These are phyloP conservation scores for Cromileptes altivelis DNA, from an alignment of 2,113 vertebrate species.

Conservation along the genomic window DNA sequence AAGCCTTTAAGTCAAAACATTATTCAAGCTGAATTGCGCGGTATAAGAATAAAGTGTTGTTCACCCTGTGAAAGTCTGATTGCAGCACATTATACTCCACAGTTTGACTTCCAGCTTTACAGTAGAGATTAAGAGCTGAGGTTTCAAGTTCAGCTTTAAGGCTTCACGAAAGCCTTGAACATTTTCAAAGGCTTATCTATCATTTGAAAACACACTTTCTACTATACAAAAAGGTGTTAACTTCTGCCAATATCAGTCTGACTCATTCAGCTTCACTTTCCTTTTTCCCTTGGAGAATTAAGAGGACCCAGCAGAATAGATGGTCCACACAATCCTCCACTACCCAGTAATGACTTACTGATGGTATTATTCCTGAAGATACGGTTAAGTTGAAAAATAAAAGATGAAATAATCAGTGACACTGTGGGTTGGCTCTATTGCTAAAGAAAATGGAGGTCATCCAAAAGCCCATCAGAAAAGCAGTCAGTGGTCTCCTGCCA, in stretches of 20 bases:
- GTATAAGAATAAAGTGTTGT: conserved; percentile 20
- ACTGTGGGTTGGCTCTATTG: neutral
- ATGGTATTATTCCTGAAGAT: conserved; percentile 24
- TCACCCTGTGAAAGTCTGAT: conserved; percentile 23
- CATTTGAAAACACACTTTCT: conserved; percentile 49
- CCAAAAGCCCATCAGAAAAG: conserved; percentile 16
- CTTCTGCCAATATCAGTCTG: conserved; percentile 46
- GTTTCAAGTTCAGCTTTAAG: conserved; percentile 49
- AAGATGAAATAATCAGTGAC: neutral
- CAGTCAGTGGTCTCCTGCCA: conserved; percentile 24
- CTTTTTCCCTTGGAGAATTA: conserved; percentile 39
- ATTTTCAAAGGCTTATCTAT: conserved; percentile 65
- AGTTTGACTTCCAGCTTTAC: conserved; percentile 15
- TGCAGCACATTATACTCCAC: conserved; percentile 22
- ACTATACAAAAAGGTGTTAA: conserved; percentile 43
- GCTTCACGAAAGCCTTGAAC: conserved; percentile 44
- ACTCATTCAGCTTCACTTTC: conserved; percentile 38
- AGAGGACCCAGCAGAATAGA: conserved; percentile 4
- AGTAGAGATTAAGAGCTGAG: conserved; percentile 46
- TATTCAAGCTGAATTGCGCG: neutral
- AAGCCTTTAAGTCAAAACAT: conserved; percentile 19
- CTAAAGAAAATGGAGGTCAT: conserved; percentile 8
- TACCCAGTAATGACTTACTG: conserved; percentile 10
- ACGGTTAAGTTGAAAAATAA: conserved; percentile 3
- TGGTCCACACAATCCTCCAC: conserved; percentile 20